phyloP scores from a whole-genome alignment of 2,797 vertebrate species.

The Sternarchorhynchus goeldii region DNA sequence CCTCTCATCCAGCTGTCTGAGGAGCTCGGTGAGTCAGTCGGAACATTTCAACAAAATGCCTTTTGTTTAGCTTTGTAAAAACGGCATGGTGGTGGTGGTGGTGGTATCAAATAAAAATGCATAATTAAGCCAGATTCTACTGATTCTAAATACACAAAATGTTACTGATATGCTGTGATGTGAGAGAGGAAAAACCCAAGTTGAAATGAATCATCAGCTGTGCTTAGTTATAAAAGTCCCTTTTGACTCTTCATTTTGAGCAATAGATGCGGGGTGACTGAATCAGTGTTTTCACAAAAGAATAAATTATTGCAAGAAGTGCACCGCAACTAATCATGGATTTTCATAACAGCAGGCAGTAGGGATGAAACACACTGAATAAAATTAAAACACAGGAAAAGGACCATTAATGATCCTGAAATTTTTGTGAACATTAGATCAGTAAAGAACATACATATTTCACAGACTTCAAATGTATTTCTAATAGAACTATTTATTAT shows the following conservation, averaged over 20 bases:
- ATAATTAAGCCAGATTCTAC: constrained; percentile 12
- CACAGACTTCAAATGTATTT: neutral
- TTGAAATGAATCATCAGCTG: neutral
- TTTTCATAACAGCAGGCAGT: neutral
- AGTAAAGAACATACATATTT: neutral
- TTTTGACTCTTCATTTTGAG: neutral
- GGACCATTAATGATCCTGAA: too few species aligned
- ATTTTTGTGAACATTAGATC: neutral
- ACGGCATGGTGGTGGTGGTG: too few species aligned
- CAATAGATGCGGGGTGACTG: constrained; percentile 1
- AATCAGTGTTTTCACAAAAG: constrained; percentile 36
- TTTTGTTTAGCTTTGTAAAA: neutral
- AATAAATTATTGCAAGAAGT: neutral
- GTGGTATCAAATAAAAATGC: neutral
- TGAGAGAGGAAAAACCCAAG: neutral
- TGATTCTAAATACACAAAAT: neutral
- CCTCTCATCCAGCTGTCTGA: constrained; percentile 14
- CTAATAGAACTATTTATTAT: constrained; percentile 5
- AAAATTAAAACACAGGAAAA: neutral
- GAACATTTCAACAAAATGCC: neutral
- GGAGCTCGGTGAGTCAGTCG: neutral
- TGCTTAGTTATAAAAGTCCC: neutral
- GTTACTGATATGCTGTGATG: neutral
- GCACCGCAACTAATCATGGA: neutral
- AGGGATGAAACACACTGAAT: neutral